phyloP scores from a whole-genome alignment of 1,140 invertebrate genomes.

The Ephestia elutella region DNA sequence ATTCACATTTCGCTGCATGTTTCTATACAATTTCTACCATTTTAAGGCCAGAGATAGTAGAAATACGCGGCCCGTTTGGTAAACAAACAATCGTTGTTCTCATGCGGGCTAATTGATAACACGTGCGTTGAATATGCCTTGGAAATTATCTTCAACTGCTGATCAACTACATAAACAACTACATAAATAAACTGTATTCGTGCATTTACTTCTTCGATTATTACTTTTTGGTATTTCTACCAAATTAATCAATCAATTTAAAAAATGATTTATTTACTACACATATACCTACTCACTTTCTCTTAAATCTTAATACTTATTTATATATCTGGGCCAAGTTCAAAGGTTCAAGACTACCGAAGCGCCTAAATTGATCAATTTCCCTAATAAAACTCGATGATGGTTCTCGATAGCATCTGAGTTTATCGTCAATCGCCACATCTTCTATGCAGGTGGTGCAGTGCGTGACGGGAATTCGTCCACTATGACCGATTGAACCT shows the following conservation, averaged over 20 bases:
- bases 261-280: no score
- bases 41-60: conserved; percentile 31
- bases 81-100: conserved; percentile 43
- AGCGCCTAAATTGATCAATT: not conserved
- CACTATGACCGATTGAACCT: conserved; percentile 49
- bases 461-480: conserved; percentile 55
- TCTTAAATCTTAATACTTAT: no score
- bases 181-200: no score
- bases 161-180: no score
- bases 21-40: not conserved
- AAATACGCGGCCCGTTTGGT: conserved; percentile 18
- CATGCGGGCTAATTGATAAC: conserved; percentile 48
- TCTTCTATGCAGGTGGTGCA: conserved; percentile 54
- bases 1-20: not conserved
- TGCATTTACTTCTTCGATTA: no score
- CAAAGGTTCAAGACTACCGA: not conserved
- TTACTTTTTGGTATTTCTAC: no score
- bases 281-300: no score
- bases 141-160: not conserved
- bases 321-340: not conserved
- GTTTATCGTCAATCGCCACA: conserved; percentile 34
- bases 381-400: not conserved
- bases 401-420: conserved; percentile 17
- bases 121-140: not conserved
- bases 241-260: no score